Evolutionary conservation across 1,140 invertebrate genomes (phyloP), one percentile per base, ranked within the genome.

Genomic region (Bradysia coprophila): DNA sequence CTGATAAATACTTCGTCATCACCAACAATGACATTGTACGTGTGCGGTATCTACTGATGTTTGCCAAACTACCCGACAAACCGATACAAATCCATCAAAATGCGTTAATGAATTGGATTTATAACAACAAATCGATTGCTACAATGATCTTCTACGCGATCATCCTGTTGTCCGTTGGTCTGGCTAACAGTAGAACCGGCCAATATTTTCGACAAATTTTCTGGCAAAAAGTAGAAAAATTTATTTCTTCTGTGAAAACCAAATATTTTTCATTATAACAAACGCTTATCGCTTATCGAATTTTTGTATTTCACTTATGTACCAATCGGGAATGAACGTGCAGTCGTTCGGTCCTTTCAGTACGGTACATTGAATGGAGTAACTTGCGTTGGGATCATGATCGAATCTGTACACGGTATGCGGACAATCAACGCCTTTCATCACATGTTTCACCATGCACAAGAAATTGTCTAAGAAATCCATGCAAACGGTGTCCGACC

Each of bases 41-140:
- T 50, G 66, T 88, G 9, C 71, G 80, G 41, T 86, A 88, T 58
- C 59, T 90, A 15, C 61, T 90, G 19, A 66, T 89, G 11, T 89
- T 84, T 48, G 72, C 69, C 38, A 67, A 21, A n/a, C 1, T 20
- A 36, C 24, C 11, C 44, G 38, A 34, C 19, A 2, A 42, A 34
- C 21, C 41, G 3, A 43, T 4, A 21, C 15, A 13, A 13, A 8
- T 4, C 4, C 11, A n/a, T 36, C 23, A 43, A 38, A 38, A 36
- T 38, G 3, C 16, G 6, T 10, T 38, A 42, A 20, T 9, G 10
- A 33, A 10, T 16, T 48, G 47, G 47, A 10, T 46, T 15, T 34
- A 34, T 13, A 38, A 36, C 2, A 38, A 46, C 21, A 46, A 44
- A 43, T 46, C 41, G 21, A 15, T 40, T 0, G 8, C 44, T 0